A percentile compares a stretch with the other conserved stretches of the same genome.
These are phyloP conservation scores for Pheosia tremula DNA, from an alignment of 2,888 invertebrate species.

Conservation along the genomic window DNA sequence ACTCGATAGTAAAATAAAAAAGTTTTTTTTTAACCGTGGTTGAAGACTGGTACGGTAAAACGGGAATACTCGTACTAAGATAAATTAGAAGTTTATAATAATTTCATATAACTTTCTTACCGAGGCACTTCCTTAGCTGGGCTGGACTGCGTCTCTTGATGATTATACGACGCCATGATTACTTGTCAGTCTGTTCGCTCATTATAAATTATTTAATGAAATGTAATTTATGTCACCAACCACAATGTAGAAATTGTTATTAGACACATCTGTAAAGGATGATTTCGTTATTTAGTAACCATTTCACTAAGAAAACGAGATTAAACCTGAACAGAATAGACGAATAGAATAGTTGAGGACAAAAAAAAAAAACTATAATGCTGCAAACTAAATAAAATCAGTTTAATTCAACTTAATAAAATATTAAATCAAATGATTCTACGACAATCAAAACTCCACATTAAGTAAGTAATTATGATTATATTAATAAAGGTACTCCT, in stretches of 20 bases:
- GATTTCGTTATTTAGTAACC: not conserved
- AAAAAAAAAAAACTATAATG: too few relatives aligned
- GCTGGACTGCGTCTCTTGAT: constrained; percentile 73
- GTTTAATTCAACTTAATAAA: not conserved
- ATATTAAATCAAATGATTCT: not conserved
- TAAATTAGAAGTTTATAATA: too few relatives aligned
- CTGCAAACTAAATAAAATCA: not conserved
- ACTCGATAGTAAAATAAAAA: not conserved
- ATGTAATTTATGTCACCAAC: constrained; percentile 10
- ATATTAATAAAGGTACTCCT: constrained; percentile 40
- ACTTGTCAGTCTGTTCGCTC: constrained; percentile 50
- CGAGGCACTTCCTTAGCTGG: constrained; percentile 71
- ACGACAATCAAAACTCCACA: constrained; percentile 37
- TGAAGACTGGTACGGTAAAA: too few relatives aligned
- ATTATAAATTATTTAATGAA: constrained; percentile 38
- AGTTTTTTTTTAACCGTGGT: too few relatives aligned
- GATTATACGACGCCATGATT: constrained; percentile 66
- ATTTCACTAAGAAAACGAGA: not conserved
- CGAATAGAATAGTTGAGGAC: too few relatives aligned
- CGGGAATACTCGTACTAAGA: too few relatives aligned
- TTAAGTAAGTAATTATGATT: constrained; percentile 37
- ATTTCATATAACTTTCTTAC: constrained; percentile 31
- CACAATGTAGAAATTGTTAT: constrained; percentile 34
- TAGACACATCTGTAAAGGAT: constrained; percentile 32
- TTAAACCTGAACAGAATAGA: too few relatives aligned